These are phyloP conservation scores for Epizoanthus rinbou DNA, from an alignment of 92 coral and sea anemone species.

Conservation along the genomic window DNA sequence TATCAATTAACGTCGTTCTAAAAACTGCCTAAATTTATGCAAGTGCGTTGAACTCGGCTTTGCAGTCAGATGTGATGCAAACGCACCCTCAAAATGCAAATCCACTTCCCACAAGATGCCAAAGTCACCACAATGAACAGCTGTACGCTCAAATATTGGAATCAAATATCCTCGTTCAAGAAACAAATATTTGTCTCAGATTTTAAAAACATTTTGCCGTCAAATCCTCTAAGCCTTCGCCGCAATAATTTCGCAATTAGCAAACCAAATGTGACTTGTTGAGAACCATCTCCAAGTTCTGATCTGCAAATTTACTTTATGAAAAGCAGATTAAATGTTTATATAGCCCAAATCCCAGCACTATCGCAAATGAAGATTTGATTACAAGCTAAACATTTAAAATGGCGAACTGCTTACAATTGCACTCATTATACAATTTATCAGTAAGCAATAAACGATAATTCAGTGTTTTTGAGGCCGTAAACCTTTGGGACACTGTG, in stretches of 20 bases:
- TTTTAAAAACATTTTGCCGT: too few species aligned
- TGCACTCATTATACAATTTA: not conserved
- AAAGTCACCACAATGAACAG: slow-evolving; percentile 1
- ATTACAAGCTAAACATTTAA: not conserved
- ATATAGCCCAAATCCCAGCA: not conserved
- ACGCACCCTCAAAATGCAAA: slow-evolving; percentile 15
- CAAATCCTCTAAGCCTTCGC: not conserved
- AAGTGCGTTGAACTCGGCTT: too few species aligned
- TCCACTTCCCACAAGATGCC: slow-evolving; percentile 2
- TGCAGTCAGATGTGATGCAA: not conserved
- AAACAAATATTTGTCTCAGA: not conserved
- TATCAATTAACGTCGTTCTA: too few species aligned
- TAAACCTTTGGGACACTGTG: too few species aligned
- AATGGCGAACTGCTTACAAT: slow-evolving; percentile 3
- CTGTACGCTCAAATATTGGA: not conserved
- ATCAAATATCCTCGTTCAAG: not conserved
- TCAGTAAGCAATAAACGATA: not conserved
- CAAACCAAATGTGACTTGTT: not conserved
- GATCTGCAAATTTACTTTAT: not conserved
- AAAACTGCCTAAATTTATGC: too few species aligned
- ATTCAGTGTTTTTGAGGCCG: too few species aligned
- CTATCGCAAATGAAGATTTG: slow-evolving; percentile 10
- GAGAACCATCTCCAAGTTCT: not conserved
- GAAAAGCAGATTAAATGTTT: not conserved
- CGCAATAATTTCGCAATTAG: too few species aligned